phyloP scores from a whole-genome alignment of 37 sponge, comb jelly and placozoan genomes.

The Chondrosia reniformis region DNA sequence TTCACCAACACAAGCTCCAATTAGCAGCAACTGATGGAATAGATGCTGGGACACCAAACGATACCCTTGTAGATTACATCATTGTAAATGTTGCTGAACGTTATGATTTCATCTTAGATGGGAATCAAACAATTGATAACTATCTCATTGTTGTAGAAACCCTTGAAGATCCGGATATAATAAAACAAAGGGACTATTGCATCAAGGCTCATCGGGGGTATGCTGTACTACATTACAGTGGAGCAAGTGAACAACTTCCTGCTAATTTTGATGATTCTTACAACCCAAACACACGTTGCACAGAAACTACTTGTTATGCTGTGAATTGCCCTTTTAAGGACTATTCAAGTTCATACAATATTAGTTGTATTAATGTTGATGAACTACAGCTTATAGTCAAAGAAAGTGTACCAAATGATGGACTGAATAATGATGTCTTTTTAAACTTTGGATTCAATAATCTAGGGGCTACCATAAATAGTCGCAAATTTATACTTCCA shows the following conservation, averaged over 20 bases:
- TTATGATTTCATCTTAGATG: slow-evolving; percentile 66
- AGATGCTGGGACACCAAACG: slow-evolving; percentile 23
- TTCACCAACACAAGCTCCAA: slow-evolving; percentile 66
- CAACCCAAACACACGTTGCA: not conserved
- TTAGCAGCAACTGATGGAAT: slow-evolving; percentile 73
- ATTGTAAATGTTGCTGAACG: slow-evolving; percentile 72
- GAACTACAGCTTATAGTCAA: not conserved
- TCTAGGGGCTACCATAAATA: not conserved
- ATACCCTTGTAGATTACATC: slow-evolving; percentile 45
- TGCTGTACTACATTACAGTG: not conserved
- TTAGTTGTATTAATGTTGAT: not conserved
- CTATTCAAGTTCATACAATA: not conserved
- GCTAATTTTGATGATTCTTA: not conserved
- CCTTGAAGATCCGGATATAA: slow-evolving; percentile 21
- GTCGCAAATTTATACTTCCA: not conserved
- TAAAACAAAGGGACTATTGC: not conserved
- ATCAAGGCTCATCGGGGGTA: not conserved
- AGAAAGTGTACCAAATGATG: not conserved
- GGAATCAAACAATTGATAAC: slow-evolving; percentile 41
- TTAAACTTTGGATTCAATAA: not conserved
- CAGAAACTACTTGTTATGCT: slow-evolving; percentile 24
- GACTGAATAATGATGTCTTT: not conserved
- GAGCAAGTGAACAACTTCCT: not conserved
- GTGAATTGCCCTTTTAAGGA: slow-evolving; percentile 68
- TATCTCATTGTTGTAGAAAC: slow-evolving; percentile 68